phyloP scores from a whole-genome alignment of 1,140 invertebrate species.

The Pseudomyrmex concolor region DNA sequence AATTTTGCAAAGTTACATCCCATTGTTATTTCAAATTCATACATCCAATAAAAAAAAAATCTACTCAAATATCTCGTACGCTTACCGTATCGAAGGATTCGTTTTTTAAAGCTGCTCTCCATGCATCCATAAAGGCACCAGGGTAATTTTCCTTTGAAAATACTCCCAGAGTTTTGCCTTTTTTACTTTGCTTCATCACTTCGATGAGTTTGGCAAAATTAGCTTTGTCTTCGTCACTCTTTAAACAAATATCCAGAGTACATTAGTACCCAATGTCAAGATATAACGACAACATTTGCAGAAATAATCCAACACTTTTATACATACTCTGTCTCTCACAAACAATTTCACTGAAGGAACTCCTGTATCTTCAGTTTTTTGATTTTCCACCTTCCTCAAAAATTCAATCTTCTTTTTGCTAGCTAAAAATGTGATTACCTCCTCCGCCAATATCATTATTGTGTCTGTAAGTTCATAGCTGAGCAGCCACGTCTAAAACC shows the following conservation, averaged over 20 bases:
- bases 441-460: slow-evolving; percentile 95
- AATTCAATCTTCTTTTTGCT: slow-evolving; percentile 99
- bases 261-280: not conserved
- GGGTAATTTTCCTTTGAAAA: slow-evolving; percentile 98
- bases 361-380: slow-evolving; percentile 92
- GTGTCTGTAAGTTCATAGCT: slow-evolving; percentile 98
- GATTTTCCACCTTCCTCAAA: slow-evolving; percentile 95
- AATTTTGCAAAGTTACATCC: slow-evolving; percentile 41
- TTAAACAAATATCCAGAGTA: slow-evolving; percentile 77
- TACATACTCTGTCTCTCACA: slow-evolving; percentile 93
- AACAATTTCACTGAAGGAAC: slow-evolving; percentile 95
- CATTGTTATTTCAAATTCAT: slow-evolving; percentile 6
- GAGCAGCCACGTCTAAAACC: slow-evolving; percentile 95
- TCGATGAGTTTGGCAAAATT: slow-evolving; percentile 96
- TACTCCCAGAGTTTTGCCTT: slow-evolving; percentile 95
- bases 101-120: slow-evolving; percentile 91
- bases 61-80: slow-evolving; percentile 12
- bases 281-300: slow-evolving; percentile 26
- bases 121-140: slow-evolving; percentile 96
- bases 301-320: slow-evolving; percentile 14
- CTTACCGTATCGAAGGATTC: slow-evolving; percentile 92
- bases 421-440: slow-evolving; percentile 94
- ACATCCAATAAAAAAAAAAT: slow-evolving; percentile 13
- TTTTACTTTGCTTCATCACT: slow-evolving; percentile 94
- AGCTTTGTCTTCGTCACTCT: slow-evolving; percentile 97